A percentile compares a stretch with the other conserved stretches of the same genome.
Evolutionary conservation across 2,888 invertebrate species (phyloP).

Genomic region (Mythimna ferrago): DNA sequence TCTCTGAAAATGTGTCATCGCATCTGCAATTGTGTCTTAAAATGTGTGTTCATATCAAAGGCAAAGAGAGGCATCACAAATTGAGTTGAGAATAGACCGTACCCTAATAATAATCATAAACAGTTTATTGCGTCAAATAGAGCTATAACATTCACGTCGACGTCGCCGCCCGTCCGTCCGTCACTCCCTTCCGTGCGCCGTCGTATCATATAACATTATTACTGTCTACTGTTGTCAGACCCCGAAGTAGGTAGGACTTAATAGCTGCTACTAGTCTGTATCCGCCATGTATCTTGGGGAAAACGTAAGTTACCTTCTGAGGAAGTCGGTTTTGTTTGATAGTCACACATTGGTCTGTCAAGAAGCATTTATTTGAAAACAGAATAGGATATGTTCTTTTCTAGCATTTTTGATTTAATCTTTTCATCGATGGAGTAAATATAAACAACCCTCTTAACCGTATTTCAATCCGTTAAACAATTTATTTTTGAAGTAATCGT

Average conservation of each 20-base stretch:
- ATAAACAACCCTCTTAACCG: too few species aligned
- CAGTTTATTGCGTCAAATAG: slow-evolving; percentile 5
- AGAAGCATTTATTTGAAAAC: too few species aligned
- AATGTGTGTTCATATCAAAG: neutral
- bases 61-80: neutral
- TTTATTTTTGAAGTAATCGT: too few species aligned
- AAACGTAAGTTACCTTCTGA: neutral
- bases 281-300: neutral
- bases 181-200: slow-evolving; percentile 15
- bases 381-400: too few species aligned
- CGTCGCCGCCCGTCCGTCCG: slow-evolving; percentile 11
- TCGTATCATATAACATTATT: slow-evolving; percentile 29
- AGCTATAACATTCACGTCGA: slow-evolving; percentile 1
- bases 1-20: neutral
- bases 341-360: neutral
- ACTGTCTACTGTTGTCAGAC: slow-evolving; percentile 31
- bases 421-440: neutral
- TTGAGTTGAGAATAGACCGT: neutral
- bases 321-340: neutral
- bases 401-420: too few species aligned
- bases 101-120: neutral
- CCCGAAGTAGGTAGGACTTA: neutral
- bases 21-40: neutral
- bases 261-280: neutral
- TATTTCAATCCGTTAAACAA: too few species aligned